Evolutionary conservation across 1,140 invertebrate genomes (phyloP), one percentile per base, ranked within the genome.

Genomic region (Brachionus sp.): DNA sequence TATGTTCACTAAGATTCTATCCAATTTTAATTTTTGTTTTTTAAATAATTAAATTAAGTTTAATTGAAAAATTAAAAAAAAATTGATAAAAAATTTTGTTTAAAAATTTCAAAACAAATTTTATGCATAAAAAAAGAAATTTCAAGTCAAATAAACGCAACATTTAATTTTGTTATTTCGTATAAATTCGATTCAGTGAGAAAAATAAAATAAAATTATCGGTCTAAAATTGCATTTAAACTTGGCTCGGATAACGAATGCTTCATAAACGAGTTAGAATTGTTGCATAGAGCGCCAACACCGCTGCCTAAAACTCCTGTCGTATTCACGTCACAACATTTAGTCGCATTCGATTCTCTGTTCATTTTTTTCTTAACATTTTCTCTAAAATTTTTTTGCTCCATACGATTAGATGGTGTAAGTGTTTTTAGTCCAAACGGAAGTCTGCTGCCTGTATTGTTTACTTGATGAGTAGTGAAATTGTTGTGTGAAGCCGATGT

Each of bases 221-320:
- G 66, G 35, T 70, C 66, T 46, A 75, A 25, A 46, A 75, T 75
- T 44, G 39, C 39, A 75, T 75, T 75, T 75, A 75, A 50, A 75
- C 70, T 75, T 13, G 70, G 70, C 33, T 75, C 70, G 42, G 70
- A 75, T 75, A 75, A 50, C 19, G 70, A 75, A 46, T 75, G 70
- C 33, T 75, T 75, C 70, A 75, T 75, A 29, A 75, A 46, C 10
- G 25, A 39, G 16, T 16, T 75, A 12, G 42, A 50, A 5, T 23
- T 75, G 23, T 44, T 75, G 39, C 33, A 46, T 46, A 75, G 9
- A n/a, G 70, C 42, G 13, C 70, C 70, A 12, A 75, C 37, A 46
- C 70, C 70, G 29, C 70, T 46, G 19, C 39, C 70, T 29, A 75
- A 75, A 23, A 75, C 70, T 13, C 68, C 68, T 37, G 64, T 66